Evolutionary conservation across 2,113 vertebrate genomes (phyloP).

Genomic region (Urocitellus parryii): DNA sequence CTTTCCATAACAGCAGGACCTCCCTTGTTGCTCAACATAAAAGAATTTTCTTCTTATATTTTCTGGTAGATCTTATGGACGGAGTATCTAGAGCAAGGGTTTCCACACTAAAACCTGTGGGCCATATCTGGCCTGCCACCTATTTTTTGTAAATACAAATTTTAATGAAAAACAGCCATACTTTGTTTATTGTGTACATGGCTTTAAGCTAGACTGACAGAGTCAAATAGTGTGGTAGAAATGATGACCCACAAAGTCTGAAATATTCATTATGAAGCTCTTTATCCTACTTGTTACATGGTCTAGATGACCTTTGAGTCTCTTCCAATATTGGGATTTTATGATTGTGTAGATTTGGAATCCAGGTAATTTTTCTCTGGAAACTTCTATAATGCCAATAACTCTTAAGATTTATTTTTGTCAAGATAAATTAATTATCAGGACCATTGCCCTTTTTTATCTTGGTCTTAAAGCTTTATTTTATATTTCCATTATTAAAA

Average conservation of each 20-base stretch:
- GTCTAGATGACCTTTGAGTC: not conserved
- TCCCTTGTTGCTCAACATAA: not conserved
- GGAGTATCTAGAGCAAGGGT: not conserved
- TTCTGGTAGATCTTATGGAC: not conserved
- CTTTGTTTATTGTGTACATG: not conserved
- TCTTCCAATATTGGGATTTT: conserved; percentile 17
- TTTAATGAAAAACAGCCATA: not conserved
- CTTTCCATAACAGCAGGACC: not conserved
- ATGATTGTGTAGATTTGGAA: conserved; percentile 19
- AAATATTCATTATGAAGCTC: not conserved
- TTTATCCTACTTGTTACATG: not conserved
- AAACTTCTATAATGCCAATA: not conserved
- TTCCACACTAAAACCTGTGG: not conserved
- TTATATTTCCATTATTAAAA: not conserved
- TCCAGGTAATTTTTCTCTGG: not conserved
- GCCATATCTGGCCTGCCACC: not conserved
- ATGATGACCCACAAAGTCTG: not conserved
- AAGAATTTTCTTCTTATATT: not conserved
- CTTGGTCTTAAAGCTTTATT: not conserved
- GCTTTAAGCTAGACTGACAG: not conserved
- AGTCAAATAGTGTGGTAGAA: not conserved
- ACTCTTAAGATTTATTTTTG: not conserved
- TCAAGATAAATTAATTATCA: not conserved
- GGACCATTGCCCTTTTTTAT: not conserved
- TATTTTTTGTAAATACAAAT: not conserved